Percentiles rank a stretch among this genome's conserved stretches.
Conservation (phyloP, 2,888 invertebrate genomes). For the Sympetrum striolatum region DNA sequence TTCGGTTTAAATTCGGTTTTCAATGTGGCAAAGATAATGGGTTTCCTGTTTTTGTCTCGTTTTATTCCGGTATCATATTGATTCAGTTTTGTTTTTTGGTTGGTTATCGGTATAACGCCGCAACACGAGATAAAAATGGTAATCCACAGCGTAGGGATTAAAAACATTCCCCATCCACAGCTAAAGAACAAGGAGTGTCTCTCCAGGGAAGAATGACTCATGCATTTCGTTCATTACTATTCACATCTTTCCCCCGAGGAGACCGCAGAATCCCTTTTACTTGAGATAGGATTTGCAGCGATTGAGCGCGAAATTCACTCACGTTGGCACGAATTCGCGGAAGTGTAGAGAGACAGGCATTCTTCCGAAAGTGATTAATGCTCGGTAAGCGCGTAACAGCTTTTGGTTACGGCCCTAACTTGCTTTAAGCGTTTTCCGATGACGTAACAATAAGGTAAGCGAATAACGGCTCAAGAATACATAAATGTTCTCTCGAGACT, state of each 20-base stretch:
- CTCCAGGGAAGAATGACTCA: background rate
- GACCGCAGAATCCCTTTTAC: background rate
- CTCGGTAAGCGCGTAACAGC: background rate
- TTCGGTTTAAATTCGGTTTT: no score
- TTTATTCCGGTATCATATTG: no score
- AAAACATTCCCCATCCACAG: no score
- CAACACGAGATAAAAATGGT: no score
- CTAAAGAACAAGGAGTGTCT: no score
- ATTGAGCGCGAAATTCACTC: background rate
- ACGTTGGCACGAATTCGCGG: background rate
- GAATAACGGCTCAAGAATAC: background rate
- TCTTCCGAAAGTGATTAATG: background rate
- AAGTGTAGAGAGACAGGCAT: background rate
- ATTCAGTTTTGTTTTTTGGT: no score
- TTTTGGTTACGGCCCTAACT: background rate
- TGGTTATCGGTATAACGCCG: no score
- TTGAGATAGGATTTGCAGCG: conserved; percentile 1
- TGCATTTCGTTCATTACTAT: background rate
- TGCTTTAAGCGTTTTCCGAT: background rate
- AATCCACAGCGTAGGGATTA: no score
- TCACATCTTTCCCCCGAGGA: background rate
- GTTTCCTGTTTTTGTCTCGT: no score
- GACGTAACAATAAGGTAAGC: background rate
- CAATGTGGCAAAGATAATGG: no score
- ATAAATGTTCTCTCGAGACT: background rate